phyloP scores from a whole-genome alignment of 2,888 invertebrate genomes.

The Tachina fera region DNA sequence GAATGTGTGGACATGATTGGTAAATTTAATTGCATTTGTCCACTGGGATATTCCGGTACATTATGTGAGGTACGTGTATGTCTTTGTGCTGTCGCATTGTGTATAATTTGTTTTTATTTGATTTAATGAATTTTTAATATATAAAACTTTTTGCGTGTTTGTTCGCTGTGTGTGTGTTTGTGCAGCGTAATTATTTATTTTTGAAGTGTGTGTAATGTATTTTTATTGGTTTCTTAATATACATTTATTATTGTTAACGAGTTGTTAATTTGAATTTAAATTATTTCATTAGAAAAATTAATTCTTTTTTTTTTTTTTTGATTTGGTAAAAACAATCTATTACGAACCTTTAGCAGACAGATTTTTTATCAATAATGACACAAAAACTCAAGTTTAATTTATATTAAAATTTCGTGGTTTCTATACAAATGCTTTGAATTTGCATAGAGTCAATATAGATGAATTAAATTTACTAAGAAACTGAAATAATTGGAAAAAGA shows the following conservation, averaged over 20 bases:
- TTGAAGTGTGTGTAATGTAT: slow-evolving; percentile 5
- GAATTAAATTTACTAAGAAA: too few relatives aligned
- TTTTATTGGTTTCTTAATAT: slow-evolving; percentile 37
- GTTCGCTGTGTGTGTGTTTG: slow-evolving; percentile 6
- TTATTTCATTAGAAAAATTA: slow-evolving; percentile 43
- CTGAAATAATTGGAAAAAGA: too few relatives aligned
- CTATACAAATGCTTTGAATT: not conserved
- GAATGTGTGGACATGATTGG: slow-evolving; percentile 94
- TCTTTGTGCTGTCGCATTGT: not conserved
- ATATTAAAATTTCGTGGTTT: slow-evolving; percentile 2
- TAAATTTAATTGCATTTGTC: slow-evolving; percentile 94
- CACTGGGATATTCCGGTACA: slow-evolving; percentile 92
- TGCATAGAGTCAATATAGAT: too few relatives aligned
- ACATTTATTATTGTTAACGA: slow-evolving; percentile 28
- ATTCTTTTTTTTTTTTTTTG: not conserved
- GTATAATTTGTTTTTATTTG: slow-evolving; percentile 58
- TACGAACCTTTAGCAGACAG: not conserved
- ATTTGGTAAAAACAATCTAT: not conserved
- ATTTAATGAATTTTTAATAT: slow-evolving; percentile 60
- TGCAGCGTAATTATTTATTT: slow-evolving; percentile 16
- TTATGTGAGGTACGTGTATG: slow-evolving; percentile 89
- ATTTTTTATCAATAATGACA: not conserved
- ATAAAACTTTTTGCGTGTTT: not conserved
- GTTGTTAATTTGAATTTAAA: slow-evolving; percentile 54
- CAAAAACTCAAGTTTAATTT: slow-evolving; percentile 15